Base-by-base conservation (phyloP, 2,888 invertebrate genomes). In the Dynastes grantii region DNA sequence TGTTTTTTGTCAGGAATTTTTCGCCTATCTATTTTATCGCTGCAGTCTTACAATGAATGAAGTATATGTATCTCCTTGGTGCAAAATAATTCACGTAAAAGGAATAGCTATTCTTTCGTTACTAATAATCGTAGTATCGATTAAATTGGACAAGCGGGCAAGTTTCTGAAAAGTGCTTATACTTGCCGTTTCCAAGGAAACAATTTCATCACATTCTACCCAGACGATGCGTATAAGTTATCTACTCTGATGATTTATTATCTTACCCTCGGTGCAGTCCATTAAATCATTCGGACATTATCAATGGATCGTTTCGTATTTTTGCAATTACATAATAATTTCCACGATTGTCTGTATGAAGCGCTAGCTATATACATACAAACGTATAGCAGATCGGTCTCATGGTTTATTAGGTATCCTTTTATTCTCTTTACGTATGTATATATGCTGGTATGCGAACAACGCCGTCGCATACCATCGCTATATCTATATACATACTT, bases 311-410 rank as follows among this genome's bases (percentile, higher is more conserved):
- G 63, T 63, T 63, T 63, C 29, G 29, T 27, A 29, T 63, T 63
- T 63, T 63, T 63, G 63, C 11, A 63, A 63, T 63, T 63, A 29
- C 63, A 63, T 29, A 63, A 29, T 63, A 63, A 63, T 63, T 63
- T 63, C 63, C 29, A 63, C 63, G 32, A 63, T 63, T 63, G 32
- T 63, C 32, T 13, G 29, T 22, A 55, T 27, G 13, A 63, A 29
- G 29, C 29, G 27, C 32, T 11, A 29, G 32, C 32, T 22, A 22
- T 55, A 32, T 32, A 32, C 32, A 32, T 32, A 32, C 32, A 3
- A 2, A 32, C 32, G 32, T 32, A 32, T 55, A 55, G 63, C 63
- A 32, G 29, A 63, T 63, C 63, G 11, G 63, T 63, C 29, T 27
- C 63, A 63, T 29, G 63, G 63, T 27, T 29, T 11, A 63, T 29